Evolutionary conservation across 2,797 vertebrate genomes (phyloP).

Genomic region (Lutra lutra): DNA sequence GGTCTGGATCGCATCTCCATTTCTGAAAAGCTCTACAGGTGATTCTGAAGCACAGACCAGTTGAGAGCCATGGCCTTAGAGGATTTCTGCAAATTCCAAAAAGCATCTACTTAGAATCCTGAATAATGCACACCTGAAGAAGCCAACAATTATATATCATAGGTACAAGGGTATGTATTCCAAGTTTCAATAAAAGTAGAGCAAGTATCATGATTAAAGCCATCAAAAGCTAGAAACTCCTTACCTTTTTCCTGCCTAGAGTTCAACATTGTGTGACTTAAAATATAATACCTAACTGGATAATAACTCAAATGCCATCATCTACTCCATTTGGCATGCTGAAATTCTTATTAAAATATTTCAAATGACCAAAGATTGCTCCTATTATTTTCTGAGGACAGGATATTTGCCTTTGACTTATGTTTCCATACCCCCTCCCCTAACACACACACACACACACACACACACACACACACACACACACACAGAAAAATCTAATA

Average conservation of each 20-base stretch:
- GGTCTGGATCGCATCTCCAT: not conserved
- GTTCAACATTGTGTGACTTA: slow-evolving; percentile 23
- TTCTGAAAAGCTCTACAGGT: not conserved
- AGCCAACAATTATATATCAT: not conserved
- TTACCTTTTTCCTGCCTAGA: slow-evolving; percentile 1
- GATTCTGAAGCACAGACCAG: not conserved
- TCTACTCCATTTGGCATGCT: slow-evolving; percentile 2
- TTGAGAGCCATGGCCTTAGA: not conserved
- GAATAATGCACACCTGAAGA: not conserved
- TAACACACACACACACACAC: not conserved
- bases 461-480: not conserved
- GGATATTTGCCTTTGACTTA: slow-evolving; percentile 32
- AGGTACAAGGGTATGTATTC: not conserved
- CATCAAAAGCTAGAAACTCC: not conserved
- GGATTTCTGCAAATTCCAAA: not conserved
- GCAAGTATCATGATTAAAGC: slow-evolving; percentile 4
- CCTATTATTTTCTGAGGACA: slow-evolving; percentile 56
- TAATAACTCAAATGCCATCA: slow-evolving; percentile 37
- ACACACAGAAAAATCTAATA: not conserved
- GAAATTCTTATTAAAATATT: slow-evolving; percentile 63
- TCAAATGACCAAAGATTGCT: slow-evolving; percentile 43
- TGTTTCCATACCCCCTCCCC: slow-evolving; percentile 13
- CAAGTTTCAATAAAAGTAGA: not conserved
- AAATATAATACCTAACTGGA: not conserved
- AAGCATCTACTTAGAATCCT: not conserved